phyloP scores from a whole-genome alignment of 2,113 vertebrate species.

The Uria lomvia region DNA sequence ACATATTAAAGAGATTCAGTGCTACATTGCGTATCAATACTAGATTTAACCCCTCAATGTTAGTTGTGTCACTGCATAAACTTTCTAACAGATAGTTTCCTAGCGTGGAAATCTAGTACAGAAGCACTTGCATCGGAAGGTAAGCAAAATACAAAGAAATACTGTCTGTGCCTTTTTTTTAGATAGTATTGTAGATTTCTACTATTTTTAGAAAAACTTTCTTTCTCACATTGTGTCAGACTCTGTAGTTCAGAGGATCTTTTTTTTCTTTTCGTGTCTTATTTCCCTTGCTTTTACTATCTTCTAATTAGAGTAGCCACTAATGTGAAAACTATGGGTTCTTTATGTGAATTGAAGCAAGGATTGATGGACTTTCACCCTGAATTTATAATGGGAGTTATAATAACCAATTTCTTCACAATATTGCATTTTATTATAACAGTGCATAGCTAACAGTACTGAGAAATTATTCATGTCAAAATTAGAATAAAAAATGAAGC shows the following conservation, averaged over 20 bases:
- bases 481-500: not conserved
- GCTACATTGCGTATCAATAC: rapidly evolving
- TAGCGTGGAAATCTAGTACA: not conserved
- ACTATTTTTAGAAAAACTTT: not conserved
- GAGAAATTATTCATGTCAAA: not conserved
- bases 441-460: not conserved
- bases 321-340: not conserved
- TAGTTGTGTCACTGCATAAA: not conserved
- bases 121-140: not conserved
- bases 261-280: not conserved
- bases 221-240: not conserved
- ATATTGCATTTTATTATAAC: not conserved
- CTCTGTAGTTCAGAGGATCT: not conserved
- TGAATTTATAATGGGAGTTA: not conserved
- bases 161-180: not conserved
- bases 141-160: not conserved
- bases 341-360: not conserved
- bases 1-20: not conserved
- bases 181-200: not conserved
- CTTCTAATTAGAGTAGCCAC: not conserved
- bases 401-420: not conserved
- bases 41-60: not conserved
- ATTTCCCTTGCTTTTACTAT: not conserved
- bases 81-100: not conserved
- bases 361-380: not conserved